phyloP scores from a whole-genome alignment of 2,888 invertebrate genomes.

The Lumbricus terrestris region DNA sequence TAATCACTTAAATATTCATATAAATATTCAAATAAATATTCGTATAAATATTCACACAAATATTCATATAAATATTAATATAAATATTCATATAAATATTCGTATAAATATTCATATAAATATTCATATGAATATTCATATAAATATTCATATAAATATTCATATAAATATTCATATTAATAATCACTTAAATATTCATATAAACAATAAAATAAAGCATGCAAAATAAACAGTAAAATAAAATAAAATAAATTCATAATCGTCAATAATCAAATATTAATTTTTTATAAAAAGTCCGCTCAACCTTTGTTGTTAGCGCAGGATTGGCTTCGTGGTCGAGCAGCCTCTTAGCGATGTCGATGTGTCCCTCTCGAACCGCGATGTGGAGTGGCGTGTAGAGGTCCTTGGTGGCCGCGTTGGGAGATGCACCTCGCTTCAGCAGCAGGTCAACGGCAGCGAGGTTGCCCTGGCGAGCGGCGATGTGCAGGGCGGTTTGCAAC shows the following conservation, averaged over 20 bases:
- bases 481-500: slow-evolving; percentile 89
- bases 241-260: too few species aligned
- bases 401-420: slow-evolving; percentile 85
- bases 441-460: slow-evolving; percentile 68
- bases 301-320: slow-evolving; percentile 84
- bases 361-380: slow-evolving; percentile 83
- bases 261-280: too few species aligned
- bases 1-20: not conserved
- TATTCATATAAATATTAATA: not conserved
- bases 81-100: not conserved
- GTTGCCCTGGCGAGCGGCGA: slow-evolving; percentile 97
- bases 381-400: slow-evolving; percentile 94
- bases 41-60: not conserved
- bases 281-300: too few species aligned
- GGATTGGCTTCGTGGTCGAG: slow-evolving; percentile 90
- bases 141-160: not conserved
- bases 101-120: not conserved
- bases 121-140: not conserved
- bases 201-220: too few species aligned
- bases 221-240: too few species aligned
- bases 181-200: too few species aligned
- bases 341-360: slow-evolving; percentile 92
- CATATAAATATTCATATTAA: not conserved
- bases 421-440: slow-evolving; percentile 88
- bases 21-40: too few species aligned